Evolutionary conservation across 2,113 vertebrate species (phyloP), one percentile per base, ranked within the genome.

Genomic region (Bos javanicus): DNA sequence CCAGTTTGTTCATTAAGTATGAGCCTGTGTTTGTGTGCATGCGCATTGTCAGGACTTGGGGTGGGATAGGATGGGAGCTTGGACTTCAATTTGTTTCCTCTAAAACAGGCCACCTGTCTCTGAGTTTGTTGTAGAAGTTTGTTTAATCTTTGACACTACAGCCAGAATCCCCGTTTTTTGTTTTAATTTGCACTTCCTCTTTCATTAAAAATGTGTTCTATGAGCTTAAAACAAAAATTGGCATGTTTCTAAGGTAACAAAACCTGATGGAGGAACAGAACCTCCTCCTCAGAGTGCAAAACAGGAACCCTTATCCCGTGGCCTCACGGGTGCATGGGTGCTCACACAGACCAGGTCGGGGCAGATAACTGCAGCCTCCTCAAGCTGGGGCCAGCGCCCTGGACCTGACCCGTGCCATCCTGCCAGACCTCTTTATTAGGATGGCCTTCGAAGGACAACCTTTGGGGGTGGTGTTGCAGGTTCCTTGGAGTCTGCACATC

Each of bases 21-120:
- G n/a, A 84, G n/a, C 81, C 21, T 36, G 13, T 36, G 52, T 25
- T 30, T 26, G 13, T 23, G 21, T 5, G 12, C 19, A 36, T 7
- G 33, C 21, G 0, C 2, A 39, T 33, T 74, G 21, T 36, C 1
- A 7, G 82, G 23, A 14, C 52, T 6, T 16, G 3, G 46, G 62
- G 1, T 25, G 59, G 25, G 21, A 39, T 71, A 19, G 67, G 10
- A 5, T 71, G 3, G 3, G 48, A n/a, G 23, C 11, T 21, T 10
- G 30, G 11, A 21, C 36, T 57, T 71, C 2, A 28, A 1, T 46
- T 62, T 30, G 21, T 82, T 56, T 56, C 8, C 46, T 33, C 10
- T 28, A 1, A 3, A 23, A 30, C 30, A 15, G 28, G 50, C 81
- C 2, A 0, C 28, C 81, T 8, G 2, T 54, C 11, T 28, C 28